Evolutionary conservation across 2,888 invertebrate species (phyloP), one percentile per base, ranked within the genome.

Genomic region (Eumerus sabulonum): DNA sequence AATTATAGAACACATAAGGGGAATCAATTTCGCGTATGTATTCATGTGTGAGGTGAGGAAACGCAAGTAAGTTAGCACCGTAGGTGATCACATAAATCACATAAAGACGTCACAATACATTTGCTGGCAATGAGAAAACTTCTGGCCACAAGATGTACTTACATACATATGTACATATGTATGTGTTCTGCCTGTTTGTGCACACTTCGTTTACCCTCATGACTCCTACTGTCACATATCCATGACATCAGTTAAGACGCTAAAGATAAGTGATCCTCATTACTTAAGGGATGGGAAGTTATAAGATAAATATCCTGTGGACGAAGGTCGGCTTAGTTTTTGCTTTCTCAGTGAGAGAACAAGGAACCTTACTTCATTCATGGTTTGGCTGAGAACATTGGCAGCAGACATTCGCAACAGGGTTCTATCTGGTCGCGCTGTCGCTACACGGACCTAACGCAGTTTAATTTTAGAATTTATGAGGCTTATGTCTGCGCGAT

Each of bases 401-500:
- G 68, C 68, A 67, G 68, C 68, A 79, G 79, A 79, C 79, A 79
- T 79, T 79, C 74, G 79, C 79, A 79, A 79, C 79, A 79, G 79
- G 79, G 79, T 74, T 68, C 73, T 70, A 35, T 63, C 64, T 79
- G 47, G 68, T 70, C 59, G 67, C 53, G 50, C 68, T 74, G 79
- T 79, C 79, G 79, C 64, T 74, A 68, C 74, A 70, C 50, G 27
- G 67, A 67, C 73, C 77, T 73, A 77, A 72, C 77, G 79, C 79
- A 79, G 74, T 79, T 79, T 79, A 79, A 74, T 70, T 79, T 74
- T 70, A 64, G 16, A 79, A 79, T 79, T 79, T 79, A 79, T 74
- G 74, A 64, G 54, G 56, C 42, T 79, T 74, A 70, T 79, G 79
- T 74, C 79, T 79, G 59, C 74, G 68, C 79, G 74, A 79, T 79